Percentiles rank a stretch among this genome's conserved stretches.
These are phyloP conservation scores for Fragum fragum DNA, from an alignment of 2,888 invertebrate genomes.

Conservation along the genomic window DNA sequence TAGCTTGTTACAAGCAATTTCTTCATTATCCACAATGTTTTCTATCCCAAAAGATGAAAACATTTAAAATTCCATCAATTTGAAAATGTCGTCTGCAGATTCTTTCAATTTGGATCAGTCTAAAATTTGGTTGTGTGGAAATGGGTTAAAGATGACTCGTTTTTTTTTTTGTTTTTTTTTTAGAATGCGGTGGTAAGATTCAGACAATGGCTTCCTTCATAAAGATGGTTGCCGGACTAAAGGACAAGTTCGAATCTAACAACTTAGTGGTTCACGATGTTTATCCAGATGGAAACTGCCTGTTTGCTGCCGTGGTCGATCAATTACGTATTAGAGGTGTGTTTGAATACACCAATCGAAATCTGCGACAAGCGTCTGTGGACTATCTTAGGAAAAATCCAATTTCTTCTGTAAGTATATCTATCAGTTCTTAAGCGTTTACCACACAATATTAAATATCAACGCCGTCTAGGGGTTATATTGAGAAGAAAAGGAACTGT, in stretches of 20 bases:
- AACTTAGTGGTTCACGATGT: slow-evolving; percentile 54
- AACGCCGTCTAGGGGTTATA: too few relatives aligned
- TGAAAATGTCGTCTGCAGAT: too few relatives aligned
- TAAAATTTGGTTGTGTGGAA: too few relatives aligned
- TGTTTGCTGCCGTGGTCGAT: slow-evolving; percentile 61
- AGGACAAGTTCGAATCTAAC: slow-evolving; percentile 21
- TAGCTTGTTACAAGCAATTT: too few relatives aligned
- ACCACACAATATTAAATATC: too few relatives aligned
- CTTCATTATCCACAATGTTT: too few relatives aligned
- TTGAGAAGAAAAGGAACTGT: too few relatives aligned
- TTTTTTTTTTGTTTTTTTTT: too few relatives aligned
- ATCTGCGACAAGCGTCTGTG: slow-evolving; percentile 50
- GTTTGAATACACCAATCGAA: slow-evolving; percentile 44
- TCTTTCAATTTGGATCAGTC: too few relatives aligned
- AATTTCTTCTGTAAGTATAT: slow-evolving; percentile 4
- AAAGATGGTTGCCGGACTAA: slow-evolving; percentile 37
- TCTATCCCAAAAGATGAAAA: too few relatives aligned
- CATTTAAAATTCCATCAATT: too few relatives aligned
- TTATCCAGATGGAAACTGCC: slow-evolving; percentile 60
- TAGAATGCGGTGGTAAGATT: slow-evolving; percentile 51
- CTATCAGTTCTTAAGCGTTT: not conserved
- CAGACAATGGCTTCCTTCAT: slow-evolving; percentile 27
- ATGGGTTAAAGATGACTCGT: too few relatives aligned
- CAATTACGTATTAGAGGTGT: slow-evolving; percentile 51
- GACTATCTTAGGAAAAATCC: slow-evolving; percentile 52